phyloP scores from a whole-genome alignment of 2,113 vertebrate genomes.

The Plectropomus leopardus region DNA sequence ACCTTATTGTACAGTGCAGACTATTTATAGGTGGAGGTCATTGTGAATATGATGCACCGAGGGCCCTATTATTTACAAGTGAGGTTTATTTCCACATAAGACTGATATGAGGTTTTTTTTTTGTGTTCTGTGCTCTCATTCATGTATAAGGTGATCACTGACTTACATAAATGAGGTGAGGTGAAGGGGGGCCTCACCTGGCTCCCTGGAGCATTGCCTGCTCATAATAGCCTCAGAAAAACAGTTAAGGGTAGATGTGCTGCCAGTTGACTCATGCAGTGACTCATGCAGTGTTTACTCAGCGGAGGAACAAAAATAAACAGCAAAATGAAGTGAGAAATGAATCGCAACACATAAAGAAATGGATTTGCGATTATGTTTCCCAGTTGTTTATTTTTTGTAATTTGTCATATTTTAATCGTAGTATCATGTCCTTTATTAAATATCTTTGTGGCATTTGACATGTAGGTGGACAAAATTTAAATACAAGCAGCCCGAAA shows the following conservation, averaged over 20 bases:
- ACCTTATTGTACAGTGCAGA: too few relatives aligned
- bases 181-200: constrained; percentile 24
- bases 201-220: constrained; percentile 37
- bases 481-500: not conserved
- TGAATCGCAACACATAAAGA: not conserved
- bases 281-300: constrained; percentile 53
- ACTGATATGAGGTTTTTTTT: not conserved
- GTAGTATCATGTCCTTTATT: not conserved
- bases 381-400: not conserved
- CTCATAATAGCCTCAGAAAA: constrained; percentile 38
- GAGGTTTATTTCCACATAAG: not conserved
- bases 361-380: not conserved
- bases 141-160: constrained; percentile 32
- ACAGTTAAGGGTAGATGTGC: constrained; percentile 41
- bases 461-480: not conserved
- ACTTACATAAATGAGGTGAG: constrained; percentile 38
- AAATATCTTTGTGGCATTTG: not conserved
- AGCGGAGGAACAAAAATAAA: constrained; percentile 38
- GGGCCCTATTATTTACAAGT: not conserved
- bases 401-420: not conserved
- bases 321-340: not conserved
- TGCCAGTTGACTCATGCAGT: constrained; percentile 63
- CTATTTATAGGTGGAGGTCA: not conserved
- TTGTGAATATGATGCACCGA: not conserved
- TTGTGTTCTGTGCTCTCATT: not conserved